A percentile compares a stretch with the other conserved stretches of the same genome.
phyloP scores from a whole-genome alignment of 2,797 vertebrate species.

The Anas capensis region DNA sequence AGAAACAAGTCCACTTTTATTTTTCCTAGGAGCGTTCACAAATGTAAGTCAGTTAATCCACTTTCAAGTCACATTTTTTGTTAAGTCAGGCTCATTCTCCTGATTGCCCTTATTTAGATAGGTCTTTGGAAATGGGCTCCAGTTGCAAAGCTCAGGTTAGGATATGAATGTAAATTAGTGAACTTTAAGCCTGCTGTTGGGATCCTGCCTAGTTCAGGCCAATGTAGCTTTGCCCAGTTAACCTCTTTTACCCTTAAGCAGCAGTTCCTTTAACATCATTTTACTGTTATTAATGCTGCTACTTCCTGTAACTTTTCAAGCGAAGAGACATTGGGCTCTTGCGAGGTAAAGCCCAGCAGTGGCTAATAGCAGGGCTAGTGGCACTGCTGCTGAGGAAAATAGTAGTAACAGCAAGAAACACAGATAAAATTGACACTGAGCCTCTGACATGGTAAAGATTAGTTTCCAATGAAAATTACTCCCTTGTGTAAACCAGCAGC shows the following conservation, averaged over 20 bases:
- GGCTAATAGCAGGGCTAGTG: constrained; percentile 71
- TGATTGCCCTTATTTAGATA: constrained; percentile 71
- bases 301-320: constrained; percentile 55
- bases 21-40: constrained; percentile 6
- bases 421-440: constrained; percentile 66
- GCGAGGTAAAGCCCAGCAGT: constrained; percentile 59
- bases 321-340: constrained; percentile 23
- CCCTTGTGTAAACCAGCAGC: constrained; percentile 46
- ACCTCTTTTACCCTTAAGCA: constrained; percentile 50
- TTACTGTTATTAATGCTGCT: constrained; percentile 58
- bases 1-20: background rate
- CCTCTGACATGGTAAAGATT: constrained; percentile 64
- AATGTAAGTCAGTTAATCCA: constrained; percentile 38
- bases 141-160: constrained; percentile 50
- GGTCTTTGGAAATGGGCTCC: constrained; percentile 64
- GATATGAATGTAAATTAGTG: constrained; percentile 66
- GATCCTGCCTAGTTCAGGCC: constrained; percentile 29
- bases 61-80: constrained; percentile 66
- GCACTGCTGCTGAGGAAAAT: constrained; percentile 73
- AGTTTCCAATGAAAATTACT: constrained; percentile 72
- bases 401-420: constrained; percentile 62
- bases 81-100: constrained; percentile 71
- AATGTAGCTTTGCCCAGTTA: constrained; percentile 48
- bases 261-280: constrained; percentile 43
- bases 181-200: constrained; percentile 45